These are phyloP conservation scores for Drosophila stalkeri DNA, from an alignment of 2,888 invertebrate species.

Conservation along the genomic window DNA sequence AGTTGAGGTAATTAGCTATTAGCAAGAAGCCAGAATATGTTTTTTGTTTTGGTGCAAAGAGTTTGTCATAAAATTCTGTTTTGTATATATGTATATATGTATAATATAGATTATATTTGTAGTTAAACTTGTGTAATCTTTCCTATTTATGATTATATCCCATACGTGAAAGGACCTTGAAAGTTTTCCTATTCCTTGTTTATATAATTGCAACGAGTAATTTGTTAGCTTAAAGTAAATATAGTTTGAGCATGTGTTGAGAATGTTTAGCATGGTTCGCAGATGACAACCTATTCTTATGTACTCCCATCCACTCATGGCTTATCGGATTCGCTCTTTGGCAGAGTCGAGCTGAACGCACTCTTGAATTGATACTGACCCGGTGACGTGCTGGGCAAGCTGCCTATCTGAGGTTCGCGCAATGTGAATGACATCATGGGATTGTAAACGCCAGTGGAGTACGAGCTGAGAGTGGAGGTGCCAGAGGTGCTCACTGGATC, in stretches of 20 bases:
- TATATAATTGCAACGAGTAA: slow-evolving; percentile 42
- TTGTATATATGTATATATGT: slow-evolving; percentile 13
- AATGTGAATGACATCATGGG: slow-evolving; percentile 77
- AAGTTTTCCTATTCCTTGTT: slow-evolving; percentile 7
- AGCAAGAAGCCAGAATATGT: slow-evolving; percentile 68
- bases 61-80: slow-evolving; percentile 40
- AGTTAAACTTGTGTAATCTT: slow-evolving; percentile 10
- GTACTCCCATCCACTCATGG: slow-evolving; percentile 16
- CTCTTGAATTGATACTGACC: slow-evolving; percentile 63
- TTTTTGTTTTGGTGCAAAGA: slow-evolving; percentile 55
- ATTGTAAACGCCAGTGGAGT: slow-evolving; percentile 73
- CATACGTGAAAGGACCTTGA: slow-evolving; percentile 39
- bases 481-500: slow-evolving; percentile 38
- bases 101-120: slow-evolving; percentile 31
- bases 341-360: slow-evolving; percentile 32
- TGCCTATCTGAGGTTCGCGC: slow-evolving; percentile 62
- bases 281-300: slow-evolving; percentile 47
- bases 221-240: slow-evolving; percentile 41
- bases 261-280: slow-evolving; percentile 4
- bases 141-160: slow-evolving; percentile 10
- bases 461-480: slow-evolving; percentile 45
- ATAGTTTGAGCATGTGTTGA: slow-evolving; percentile 53
- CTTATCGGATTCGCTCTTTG: slow-evolving; percentile 56
- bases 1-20: slow-evolving; percentile 74
- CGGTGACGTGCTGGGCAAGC: slow-evolving; percentile 21